phyloP scores from a whole-genome alignment of 2,888 invertebrate species.

The Monochamus alternatus region DNA sequence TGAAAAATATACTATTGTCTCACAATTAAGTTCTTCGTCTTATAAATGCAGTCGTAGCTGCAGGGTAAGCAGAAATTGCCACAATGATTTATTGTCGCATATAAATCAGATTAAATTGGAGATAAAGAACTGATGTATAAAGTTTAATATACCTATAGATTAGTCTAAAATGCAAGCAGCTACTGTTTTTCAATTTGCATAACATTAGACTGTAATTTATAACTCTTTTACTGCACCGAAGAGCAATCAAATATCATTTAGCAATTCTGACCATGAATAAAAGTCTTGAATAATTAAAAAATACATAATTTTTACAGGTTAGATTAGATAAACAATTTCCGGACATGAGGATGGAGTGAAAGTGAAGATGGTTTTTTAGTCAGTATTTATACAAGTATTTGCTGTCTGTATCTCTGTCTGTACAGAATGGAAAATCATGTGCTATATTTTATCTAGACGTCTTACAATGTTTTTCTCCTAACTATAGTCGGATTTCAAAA shows the following conservation, averaged over 20 bases:
- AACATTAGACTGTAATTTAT: constrained; percentile 42
- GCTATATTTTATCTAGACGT: too few relatives aligned
- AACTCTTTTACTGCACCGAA: constrained; percentile 30
- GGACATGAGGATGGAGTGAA: too few relatives aligned
- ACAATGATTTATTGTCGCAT: constrained; percentile 1
- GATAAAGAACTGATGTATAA: constrained; percentile 24
- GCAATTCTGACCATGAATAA: constrained; percentile 32
- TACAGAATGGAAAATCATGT: too few relatives aligned
- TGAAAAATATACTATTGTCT: too few relatives aligned
- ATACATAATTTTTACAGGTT: constrained; percentile 4
- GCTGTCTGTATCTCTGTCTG: too few relatives aligned
- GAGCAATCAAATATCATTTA: constrained; percentile 39
- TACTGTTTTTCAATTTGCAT: constrained; percentile 49
- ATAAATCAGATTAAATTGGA: constrained; percentile 15
- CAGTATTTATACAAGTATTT: too few relatives aligned
- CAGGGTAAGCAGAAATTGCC: constrained; percentile 4
- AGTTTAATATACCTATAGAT: constrained; percentile 35
- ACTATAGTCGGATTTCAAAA: too few relatives aligned
- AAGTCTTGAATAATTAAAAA: neutral
- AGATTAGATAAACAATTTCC: too few relatives aligned
- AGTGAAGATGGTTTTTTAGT: too few relatives aligned
- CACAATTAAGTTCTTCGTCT: too few relatives aligned
- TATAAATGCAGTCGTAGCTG: neutral
- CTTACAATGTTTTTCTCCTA: too few relatives aligned
- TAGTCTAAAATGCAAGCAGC: constrained; percentile 38